Evolutionary conservation across 2,888 invertebrate genomes (phyloP).

Genomic region (Seira sanloemensis): DNA sequence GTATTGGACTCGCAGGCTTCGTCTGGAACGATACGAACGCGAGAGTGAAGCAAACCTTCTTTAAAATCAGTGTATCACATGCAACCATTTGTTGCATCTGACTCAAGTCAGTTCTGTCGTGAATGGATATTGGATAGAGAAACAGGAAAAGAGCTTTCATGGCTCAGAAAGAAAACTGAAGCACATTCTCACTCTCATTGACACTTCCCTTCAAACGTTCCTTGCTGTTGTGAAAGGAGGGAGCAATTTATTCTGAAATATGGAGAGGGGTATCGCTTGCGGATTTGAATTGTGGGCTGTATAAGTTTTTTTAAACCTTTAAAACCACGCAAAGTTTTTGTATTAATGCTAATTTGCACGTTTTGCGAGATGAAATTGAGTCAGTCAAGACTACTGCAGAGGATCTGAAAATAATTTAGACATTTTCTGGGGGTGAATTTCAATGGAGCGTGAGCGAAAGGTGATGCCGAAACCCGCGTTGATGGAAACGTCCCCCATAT

Average conservation of each 20-base stretch:
- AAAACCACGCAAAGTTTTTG: neutral
- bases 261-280: too few species aligned
- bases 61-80: too few species aligned
- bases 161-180: neutral
- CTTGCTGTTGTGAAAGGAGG: too few species aligned
- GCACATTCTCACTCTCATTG: too few species aligned
- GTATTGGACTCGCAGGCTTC: too few species aligned
- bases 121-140: neutral
- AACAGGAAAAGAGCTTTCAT: neutral
- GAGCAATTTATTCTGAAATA: too few species aligned
- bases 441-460: conserved; percentile 67
- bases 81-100: conserved; percentile 65
- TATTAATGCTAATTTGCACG: neutral
- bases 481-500: conserved; percentile 71
- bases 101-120: neutral
- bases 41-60: too few species aligned
- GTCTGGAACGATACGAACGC: too few species aligned
- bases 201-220: too few species aligned
- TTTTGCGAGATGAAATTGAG: neutral
- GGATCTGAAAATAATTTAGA: neutral
- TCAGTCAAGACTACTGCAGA: neutral
- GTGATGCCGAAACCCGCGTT: conserved; percentile 71
- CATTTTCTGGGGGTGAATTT: neutral
- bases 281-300: neutral
- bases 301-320: neutral